Conservation (phyloP, 2,797 vertebrate genomes). For the Lepilemur septentrionalis region DNA sequence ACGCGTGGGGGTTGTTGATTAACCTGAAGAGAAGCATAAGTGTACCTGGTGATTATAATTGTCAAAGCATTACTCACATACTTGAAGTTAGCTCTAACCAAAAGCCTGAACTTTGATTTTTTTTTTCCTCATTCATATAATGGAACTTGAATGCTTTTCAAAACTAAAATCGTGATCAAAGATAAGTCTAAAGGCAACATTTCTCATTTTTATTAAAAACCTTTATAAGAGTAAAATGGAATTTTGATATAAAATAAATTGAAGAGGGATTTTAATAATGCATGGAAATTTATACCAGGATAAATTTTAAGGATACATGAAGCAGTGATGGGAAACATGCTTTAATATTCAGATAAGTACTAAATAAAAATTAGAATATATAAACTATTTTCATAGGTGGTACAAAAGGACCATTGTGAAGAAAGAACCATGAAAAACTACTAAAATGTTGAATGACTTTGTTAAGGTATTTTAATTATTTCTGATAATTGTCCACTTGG, state of each 20-base stretch:
- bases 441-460: slow-evolving; percentile 17
- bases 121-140: neutral
- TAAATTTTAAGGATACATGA: neutral
- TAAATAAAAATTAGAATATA: neutral
- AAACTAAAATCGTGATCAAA: slow-evolving; percentile 46
- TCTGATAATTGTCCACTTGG: neutral
- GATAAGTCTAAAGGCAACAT: neutral
- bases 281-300: neutral
- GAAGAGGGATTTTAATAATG: slow-evolving; percentile 22
- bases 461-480: neutral
- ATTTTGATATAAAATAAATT: slow-evolving; percentile 48
- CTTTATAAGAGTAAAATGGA: slow-evolving; percentile 8
- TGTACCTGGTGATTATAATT: neutral
- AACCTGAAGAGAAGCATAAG: slow-evolving; percentile 11
- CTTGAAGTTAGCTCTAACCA: neutral
- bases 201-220: slow-evolving; percentile 35
- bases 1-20: neutral
- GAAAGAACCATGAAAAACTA: neutral
- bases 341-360: slow-evolving; percentile 26
- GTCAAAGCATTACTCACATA: neutral
- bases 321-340: neutral
- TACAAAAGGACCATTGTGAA: neutral
- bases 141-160: neutral
- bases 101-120: slow-evolving; percentile 50
- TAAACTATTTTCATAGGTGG: slow-evolving; percentile 7